phyloP scores from a whole-genome alignment of 1,140 invertebrate genomes.

The Bombus huntii region DNA sequence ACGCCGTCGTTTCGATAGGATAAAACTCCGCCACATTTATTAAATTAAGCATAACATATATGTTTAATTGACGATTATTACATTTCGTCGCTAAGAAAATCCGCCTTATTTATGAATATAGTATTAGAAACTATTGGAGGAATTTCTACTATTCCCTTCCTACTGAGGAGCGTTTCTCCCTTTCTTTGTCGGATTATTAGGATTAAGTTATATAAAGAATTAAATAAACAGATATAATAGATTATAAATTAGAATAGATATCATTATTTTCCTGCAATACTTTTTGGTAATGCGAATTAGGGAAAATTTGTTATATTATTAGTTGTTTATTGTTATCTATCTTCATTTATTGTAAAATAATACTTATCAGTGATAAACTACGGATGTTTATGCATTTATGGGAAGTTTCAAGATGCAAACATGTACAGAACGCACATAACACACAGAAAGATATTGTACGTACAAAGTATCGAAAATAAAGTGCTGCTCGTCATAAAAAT shows the following conservation, averaged over 20 bases:
- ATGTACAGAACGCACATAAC: too few relatives aligned
- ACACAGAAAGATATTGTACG: too few relatives aligned
- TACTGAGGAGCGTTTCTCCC: background rate
- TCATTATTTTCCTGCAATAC: background rate
- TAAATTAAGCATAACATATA: too few relatives aligned
- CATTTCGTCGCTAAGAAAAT: background rate
- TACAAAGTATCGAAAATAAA: too few relatives aligned
- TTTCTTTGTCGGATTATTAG: background rate
- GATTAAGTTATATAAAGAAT: background rate
- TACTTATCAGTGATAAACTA: background rate
- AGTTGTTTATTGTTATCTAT: too few relatives aligned
- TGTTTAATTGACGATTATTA: background rate
- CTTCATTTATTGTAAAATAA: background rate
- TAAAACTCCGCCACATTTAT: background rate
- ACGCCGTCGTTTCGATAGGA: too few relatives aligned
- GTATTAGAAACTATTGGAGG: background rate
- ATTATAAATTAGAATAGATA: background rate
- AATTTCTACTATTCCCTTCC: too few relatives aligned
- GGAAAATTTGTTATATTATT: background rate
- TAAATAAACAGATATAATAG: background rate
- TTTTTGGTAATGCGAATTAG: background rate
- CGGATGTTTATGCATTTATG: background rate
- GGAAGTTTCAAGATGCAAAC: too few relatives aligned
- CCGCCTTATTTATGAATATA: constrained; percentile 15
- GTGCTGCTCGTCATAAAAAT: background rate